Conservation (phyloP, 2,113 vertebrate species). For the Macheiramphus alcinus region DNA sequence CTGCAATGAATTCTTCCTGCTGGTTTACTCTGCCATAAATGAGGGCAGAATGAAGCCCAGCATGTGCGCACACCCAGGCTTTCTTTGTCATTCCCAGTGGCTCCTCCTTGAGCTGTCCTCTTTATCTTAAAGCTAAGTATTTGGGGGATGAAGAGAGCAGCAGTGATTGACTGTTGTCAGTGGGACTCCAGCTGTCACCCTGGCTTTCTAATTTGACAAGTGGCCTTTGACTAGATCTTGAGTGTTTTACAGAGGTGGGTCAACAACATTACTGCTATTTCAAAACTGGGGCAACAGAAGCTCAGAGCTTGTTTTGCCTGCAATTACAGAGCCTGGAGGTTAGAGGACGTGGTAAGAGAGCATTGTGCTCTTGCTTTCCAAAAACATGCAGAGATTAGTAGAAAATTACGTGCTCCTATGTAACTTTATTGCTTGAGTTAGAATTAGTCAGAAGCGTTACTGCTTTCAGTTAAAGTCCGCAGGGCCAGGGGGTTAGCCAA, state of each 20-base stretch:
- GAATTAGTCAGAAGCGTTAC: neutral
- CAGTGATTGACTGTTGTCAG: neutral
- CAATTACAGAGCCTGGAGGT: neutral
- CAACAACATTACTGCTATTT: neutral
- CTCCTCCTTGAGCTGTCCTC: neutral
- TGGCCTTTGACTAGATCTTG: neutral
- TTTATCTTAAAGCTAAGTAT: neutral
- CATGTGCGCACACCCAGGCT: neutral
- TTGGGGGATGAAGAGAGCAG: neutral
- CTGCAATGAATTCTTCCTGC: neutral
- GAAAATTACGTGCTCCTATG: neutral
- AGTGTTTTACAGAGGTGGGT: neutral
- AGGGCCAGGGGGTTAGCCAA: neutral
- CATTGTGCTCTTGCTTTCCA: neutral
- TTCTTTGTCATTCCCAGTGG: neutral
- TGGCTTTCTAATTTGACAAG: neutral
- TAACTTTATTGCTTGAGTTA: neutral
- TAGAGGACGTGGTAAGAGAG: neutral
- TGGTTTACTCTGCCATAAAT: neutral
- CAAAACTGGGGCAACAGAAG: slow-evolving; percentile 5
- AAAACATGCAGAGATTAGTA: neutral
- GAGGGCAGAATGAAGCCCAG: neutral
- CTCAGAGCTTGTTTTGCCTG: neutral
- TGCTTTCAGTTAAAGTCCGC: neutral
- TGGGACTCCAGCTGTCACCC: neutral